Evolutionary conservation across 53 echinoderm and acorn worm genomes (phyloP), one percentile per base, ranked within the genome.

Genomic region (Glandiceps talaboti): DNA sequence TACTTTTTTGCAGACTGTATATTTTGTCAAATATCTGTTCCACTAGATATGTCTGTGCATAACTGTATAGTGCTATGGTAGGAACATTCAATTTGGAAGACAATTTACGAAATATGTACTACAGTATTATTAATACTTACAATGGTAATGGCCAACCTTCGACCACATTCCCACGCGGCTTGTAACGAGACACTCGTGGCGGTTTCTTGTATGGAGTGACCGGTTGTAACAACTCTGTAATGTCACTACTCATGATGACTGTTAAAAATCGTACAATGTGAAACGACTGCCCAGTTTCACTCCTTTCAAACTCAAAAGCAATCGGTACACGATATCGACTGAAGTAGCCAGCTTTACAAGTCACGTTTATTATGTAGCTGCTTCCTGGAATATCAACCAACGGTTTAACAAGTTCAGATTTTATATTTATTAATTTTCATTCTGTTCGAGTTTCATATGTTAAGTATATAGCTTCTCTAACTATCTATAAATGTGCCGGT

Each of bases 181-280:
- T 45, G 20, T 45, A 45, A 6, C 20, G 64, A 45, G 88, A 45
- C 77, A 89, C 79, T 28, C 79, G 78, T 30, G 88, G 86, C 29
- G 87, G 89, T n/a, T 82, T 81, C 29, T 77, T 85, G 85, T 95
- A 95, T 1, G 95, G 95, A 1, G 86, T 76, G 33, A 85, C 74
- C 0, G 92, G 90, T 27, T 86, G 85, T 0, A 95, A 85, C 26
- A 90, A 88, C 1, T 82, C 85, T 14, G 84, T 84, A 26, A 92
- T 77, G 33, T 88, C 75, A 73, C 88, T 90, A 25, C 80, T 83
- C 76, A 94, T 89, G 29, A 79, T 83, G 14, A 94, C 82, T 1
- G 82, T 77, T 25, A 94, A 73, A 78, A 86, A 88, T 14, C 94
- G 80, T 28, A 92, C 74, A 75, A 94, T 92, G 74, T 94, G 94